These are phyloP conservation scores for Macquaria ambigua DNA, from an alignment of 2,113 vertebrate genomes.

Conservation along the genomic window DNA sequence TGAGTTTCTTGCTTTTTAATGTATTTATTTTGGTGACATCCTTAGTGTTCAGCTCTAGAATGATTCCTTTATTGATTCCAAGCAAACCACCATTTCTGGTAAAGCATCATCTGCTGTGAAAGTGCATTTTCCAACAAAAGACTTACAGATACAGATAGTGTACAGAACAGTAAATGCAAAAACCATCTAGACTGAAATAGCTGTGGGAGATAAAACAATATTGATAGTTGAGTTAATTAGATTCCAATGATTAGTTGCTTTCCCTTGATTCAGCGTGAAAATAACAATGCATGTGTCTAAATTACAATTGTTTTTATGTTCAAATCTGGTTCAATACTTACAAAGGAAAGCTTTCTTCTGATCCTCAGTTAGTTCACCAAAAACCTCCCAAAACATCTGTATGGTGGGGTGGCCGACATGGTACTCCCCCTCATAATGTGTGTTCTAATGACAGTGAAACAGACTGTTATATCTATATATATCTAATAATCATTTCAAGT, in stretches of 20 bases:
- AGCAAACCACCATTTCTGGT: neutral
- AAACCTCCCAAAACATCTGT: conserved; percentile 88
- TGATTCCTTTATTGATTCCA: neutral
- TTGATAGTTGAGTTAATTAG: neutral
- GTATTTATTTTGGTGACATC: neutral
- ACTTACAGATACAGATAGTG: too few species aligned
- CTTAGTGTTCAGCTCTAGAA: neutral
- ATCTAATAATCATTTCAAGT: too few species aligned
- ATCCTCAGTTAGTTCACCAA: conserved; percentile 83
- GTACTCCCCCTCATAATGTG: conserved; percentile 71
- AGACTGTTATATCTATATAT: too few species aligned
- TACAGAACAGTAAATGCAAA: neutral
- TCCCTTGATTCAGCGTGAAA: neutral
- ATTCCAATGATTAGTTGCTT: neutral
- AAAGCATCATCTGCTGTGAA: neutral
- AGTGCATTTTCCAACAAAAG: neutral
- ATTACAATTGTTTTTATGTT: neutral
- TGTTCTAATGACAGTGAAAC: conserved; percentile 75
- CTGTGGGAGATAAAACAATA: neutral
- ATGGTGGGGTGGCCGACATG: conserved; percentile 77
- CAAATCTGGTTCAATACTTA: conserved; percentile 71
- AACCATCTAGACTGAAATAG: neutral
- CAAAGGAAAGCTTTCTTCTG: conserved; percentile 87
- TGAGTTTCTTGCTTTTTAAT: neutral
- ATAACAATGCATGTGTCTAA: neutral